These are phyloP conservation scores for Dilophus febrilis DNA, from an alignment of 2,888 invertebrate species.

Conservation along the genomic window DNA sequence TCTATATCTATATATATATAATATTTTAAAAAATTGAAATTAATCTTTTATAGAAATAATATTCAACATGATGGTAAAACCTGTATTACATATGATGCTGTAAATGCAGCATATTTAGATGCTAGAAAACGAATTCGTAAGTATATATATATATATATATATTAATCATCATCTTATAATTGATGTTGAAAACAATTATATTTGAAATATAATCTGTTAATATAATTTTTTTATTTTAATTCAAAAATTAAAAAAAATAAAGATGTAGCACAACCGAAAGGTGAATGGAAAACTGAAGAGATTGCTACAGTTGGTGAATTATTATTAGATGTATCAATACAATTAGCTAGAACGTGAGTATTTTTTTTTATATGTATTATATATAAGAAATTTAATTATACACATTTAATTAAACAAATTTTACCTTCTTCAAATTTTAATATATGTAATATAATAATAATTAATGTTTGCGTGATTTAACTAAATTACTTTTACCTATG, in stretches of 20 bases:
- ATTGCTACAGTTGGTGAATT: slow-evolving; percentile 75
- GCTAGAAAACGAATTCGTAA: slow-evolving; percentile 76
- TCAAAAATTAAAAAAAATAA: too few species aligned
- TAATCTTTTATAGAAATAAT: slow-evolving; percentile 1
- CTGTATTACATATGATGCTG: slow-evolving; percentile 78
- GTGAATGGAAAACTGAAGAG: slow-evolving; percentile 71
- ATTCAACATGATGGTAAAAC: slow-evolving; percentile 35
- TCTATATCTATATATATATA: too few species aligned
- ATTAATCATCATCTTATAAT: neutral
- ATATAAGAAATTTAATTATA: too few species aligned
- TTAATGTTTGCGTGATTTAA: too few species aligned
- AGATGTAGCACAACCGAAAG: slow-evolving; percentile 67
- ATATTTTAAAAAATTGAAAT: too few species aligned
- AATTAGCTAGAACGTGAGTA: slow-evolving; percentile 65
- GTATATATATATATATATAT: slow-evolving; percentile 25
- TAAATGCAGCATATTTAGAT: slow-evolving; percentile 75
- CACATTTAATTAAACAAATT: too few species aligned
- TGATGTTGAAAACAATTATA: too few species aligned
- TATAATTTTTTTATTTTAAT: slow-evolving; percentile 11
- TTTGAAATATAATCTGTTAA: neutral
- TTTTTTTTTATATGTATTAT: slow-evolving; percentile 11
- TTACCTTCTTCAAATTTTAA: too few species aligned
- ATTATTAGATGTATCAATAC: slow-evolving; percentile 67
- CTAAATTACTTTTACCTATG: too few species aligned
- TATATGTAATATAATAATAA: too few species aligned